Evolutionary conservation across 2,888 invertebrate species (phyloP), one percentile per base, ranked within the genome.

Genomic region (Siphlonurus alternatus): DNA sequence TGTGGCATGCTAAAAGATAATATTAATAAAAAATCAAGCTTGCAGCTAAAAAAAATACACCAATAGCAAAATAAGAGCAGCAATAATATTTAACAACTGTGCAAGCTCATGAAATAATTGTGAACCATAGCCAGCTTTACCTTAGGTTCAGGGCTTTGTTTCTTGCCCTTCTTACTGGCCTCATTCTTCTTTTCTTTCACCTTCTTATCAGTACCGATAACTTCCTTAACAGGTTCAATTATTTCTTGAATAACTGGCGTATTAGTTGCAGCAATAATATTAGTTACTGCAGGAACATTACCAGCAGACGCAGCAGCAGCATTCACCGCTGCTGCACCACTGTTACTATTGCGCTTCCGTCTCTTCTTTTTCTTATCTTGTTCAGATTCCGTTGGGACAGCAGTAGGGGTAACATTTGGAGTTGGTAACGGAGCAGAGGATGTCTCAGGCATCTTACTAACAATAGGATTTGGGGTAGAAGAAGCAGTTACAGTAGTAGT

Each of bases 321-420:
- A 56, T 56, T 56, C 7, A 18, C 20, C 7, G 56, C 56, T 18
- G 56, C 7, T 10, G 56, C n/a, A 22, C 19, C n/a, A 56, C 22
- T 22, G 7, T 56, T 56, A 20, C 22, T 56, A n/a, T 56, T 56
- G 7, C 56, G n/a, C 56, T 56, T 56, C 22, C 56, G 7, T 54
- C 68, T 67, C 3, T 67, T 66, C 22, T 66, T 67, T 59, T 65
- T 65, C 59, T 67, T 65, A 59, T 67, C 67, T 25, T 63, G 65
- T 54, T 68, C 67, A 22, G 65, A 61, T 22, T 63, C 62, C 19
- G 59, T 20, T 61, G 54, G 53, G 54, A 20, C 54, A 56, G 61
- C 61, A 5, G 63, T 38, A 25, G 64, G 19, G 3, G 65, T 59
- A 23, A 64, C 59, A 38, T 5, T 56, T 56, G 19, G 56, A 56